These are phyloP conservation scores for Fragum sueziense DNA, from an alignment of 2,888 invertebrate genomes.

Conservation along the genomic window DNA sequence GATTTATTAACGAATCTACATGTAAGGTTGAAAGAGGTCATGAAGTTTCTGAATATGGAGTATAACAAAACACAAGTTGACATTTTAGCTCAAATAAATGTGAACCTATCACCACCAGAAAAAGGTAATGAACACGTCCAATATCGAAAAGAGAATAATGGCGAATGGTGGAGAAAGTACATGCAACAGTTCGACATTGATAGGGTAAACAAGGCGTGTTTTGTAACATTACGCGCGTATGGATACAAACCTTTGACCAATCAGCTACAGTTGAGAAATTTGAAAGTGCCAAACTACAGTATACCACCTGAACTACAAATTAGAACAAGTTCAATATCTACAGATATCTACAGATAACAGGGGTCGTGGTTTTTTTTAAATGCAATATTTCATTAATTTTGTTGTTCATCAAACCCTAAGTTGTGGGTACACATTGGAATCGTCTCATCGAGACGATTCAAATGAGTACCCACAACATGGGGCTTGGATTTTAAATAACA, in stretches of 20 bases:
- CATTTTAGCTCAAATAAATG: slow-evolving; percentile 28
- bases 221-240: slow-evolving; percentile 15
- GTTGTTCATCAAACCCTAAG: too few species aligned
- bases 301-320: slow-evolving; percentile 10
- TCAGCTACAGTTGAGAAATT: slow-evolving; percentile 5
- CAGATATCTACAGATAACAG: not conserved
- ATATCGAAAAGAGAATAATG: slow-evolving; percentile 34
- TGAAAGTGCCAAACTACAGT: not conserved
- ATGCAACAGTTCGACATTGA: slow-evolving; percentile 28
- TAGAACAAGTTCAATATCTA: not conserved
- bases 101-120: slow-evolving; percentile 49
- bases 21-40: slow-evolving; percentile 32
- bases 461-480: too few species aligned
- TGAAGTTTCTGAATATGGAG: slow-evolving; percentile 25
- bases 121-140: slow-evolving; percentile 30
- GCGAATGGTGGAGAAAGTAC: slow-evolving; percentile 49
- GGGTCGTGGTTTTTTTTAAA: too few species aligned
- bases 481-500: too few species aligned
- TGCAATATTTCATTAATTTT: too few species aligned
- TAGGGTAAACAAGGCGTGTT: slow-evolving; percentile 34
- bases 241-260: slow-evolving; percentile 22
- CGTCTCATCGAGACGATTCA: too few species aligned
- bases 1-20: slow-evolving; percentile 40
- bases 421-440: too few species aligned
- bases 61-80: slow-evolving; percentile 34